These are phyloP conservation scores for Rhabdornis inornatus DNA, from an alignment of 2,113 vertebrate species.

Conservation along the genomic window DNA sequence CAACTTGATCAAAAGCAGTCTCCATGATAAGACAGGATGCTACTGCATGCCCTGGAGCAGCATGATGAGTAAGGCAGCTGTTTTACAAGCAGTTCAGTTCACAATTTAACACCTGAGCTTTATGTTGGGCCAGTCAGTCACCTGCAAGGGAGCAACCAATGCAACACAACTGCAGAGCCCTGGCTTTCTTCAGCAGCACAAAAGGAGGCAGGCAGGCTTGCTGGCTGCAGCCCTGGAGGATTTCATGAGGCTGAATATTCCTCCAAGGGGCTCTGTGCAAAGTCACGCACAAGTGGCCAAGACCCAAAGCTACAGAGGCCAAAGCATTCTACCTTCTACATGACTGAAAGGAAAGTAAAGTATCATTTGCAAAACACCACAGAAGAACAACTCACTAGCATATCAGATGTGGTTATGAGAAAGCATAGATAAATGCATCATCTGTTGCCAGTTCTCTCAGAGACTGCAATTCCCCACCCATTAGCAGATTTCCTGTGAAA, in stretches of 20 bases:
- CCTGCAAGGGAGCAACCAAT: neutral
- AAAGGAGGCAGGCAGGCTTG: rapidly evolving
- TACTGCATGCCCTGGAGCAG: neutral
- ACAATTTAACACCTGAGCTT: neutral
- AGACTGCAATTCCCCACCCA: neutral
- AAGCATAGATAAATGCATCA: neutral
- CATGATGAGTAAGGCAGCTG: neutral
- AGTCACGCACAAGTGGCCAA: neutral
- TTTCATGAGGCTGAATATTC: too few relatives aligned
- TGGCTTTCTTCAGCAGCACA: neutral
- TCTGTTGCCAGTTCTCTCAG: neutral
- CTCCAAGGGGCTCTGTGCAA: neutral
- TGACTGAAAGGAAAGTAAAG: neutral
- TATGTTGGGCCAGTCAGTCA: neutral
- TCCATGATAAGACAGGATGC: neutral
- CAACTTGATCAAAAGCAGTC: neutral
- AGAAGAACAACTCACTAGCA: neutral
- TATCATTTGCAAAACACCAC: neutral
- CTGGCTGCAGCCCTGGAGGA: neutral
- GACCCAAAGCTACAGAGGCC: neutral
- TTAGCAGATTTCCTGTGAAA: neutral
- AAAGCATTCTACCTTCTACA: neutral
- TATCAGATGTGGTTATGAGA: neutral
- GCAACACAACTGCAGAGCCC: neutral
- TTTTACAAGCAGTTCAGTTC: neutral